Evolutionary conservation across 1,140 invertebrate genomes (phyloP), one percentile per base, ranked within the genome.

Genomic region (Papilio dardanus): DNA sequence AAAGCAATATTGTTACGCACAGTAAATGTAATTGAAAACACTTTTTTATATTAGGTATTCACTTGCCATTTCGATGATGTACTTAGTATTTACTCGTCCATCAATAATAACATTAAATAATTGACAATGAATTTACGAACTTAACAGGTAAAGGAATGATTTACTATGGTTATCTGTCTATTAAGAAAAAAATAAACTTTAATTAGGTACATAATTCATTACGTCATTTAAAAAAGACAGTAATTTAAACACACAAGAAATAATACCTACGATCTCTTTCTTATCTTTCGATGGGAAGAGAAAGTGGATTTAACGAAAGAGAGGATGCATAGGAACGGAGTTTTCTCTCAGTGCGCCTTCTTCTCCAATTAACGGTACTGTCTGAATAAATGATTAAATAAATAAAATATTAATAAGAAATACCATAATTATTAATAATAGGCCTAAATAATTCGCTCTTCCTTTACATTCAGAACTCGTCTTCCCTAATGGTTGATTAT

Each of bases 401-500:
- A 37, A 19, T 35, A 67, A 35, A 31, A 33, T 21, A 67, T 16
- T 65, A 65, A 30, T 30, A 31, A 30, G 30, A 35, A 67, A 67
- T 67, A 21, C 37, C 21, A 40, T 19, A 69, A 69, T 24, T 16
- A 71, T 50, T 24, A 42, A 46, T 69, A 73, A 33, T 76, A 76
- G 75, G 40, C 33, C 19, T 73, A 74, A 73, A 68, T 46, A 24
- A 33, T 40, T 74, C 21, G 74, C 21, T 77, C 78, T 81, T 81
- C 80, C 74, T 73, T 74, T 81, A 71, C 16, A 16, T 67, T 74
- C 74, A 31, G 50, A 81, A 58, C 79, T 77, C 66, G 86, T 88
- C 86, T 88, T 88, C 84, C 86, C 75, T 65, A 73, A 81, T 78
- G 86, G 86, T 88, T 88, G 83, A 88, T 85, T 76, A 81, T 79